A percentile compares a stretch with the other conserved stretches of the same genome.
These are phyloP conservation scores for Crypturellus tataupa DNA, from an alignment of 2,797 vertebrate genomes.

Conservation along the genomic window DNA sequence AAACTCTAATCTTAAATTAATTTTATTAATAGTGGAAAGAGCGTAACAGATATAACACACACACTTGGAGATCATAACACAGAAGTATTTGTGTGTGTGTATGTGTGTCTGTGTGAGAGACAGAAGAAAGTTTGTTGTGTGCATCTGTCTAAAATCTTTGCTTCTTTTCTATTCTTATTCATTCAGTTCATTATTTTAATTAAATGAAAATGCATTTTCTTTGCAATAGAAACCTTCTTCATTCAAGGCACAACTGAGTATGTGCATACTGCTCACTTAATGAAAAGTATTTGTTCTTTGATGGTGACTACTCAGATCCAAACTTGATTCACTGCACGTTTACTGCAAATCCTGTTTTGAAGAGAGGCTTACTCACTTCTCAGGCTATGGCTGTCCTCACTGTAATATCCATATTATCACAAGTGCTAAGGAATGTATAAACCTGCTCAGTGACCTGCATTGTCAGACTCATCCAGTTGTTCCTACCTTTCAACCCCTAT, in stretches of 20 bases:
- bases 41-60: background rate
- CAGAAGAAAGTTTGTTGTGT: background rate
- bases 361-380: constrained; percentile 4
- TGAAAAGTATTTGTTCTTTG: background rate
- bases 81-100: background rate
- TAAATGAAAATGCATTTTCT: background rate
- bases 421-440: background rate
- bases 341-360: background rate
- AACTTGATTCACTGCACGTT: background rate
- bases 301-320: background rate
- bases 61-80: too few relatives aligned
- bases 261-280: background rate
- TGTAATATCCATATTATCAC: background rate
- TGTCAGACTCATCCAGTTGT: accelerated
- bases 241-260: background rate
- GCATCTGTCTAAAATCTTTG: background rate
- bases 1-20: background rate
- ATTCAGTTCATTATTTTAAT: background rate
- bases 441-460: accelerated
- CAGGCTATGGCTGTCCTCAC: background rate
- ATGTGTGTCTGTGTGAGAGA: background rate
- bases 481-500: background rate
- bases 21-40: background rate
- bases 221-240: background rate
- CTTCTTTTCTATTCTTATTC: background rate